phyloP scores from a whole-genome alignment of 2,888 invertebrate species.

The Helicoverpa assulta region DNA sequence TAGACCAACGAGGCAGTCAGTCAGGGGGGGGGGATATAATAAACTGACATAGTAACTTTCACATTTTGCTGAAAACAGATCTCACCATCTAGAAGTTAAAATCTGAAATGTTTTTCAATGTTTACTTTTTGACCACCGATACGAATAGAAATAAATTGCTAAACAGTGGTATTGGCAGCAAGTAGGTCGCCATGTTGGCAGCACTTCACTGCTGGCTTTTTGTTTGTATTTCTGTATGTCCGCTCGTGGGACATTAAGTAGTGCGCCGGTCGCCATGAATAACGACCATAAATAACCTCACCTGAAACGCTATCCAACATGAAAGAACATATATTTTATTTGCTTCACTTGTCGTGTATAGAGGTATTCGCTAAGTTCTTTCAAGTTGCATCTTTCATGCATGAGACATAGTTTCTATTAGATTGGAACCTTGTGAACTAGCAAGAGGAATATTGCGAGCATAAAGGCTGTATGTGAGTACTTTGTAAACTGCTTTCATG shows the following conservation, averaged over 20 bases:
- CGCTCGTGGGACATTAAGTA: constrained; percentile 25
- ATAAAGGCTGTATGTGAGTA: background rate
- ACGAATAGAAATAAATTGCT: constrained; percentile 13
- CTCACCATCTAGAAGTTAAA: too few species aligned
- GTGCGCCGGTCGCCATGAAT: constrained; percentile 17
- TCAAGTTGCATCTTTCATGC: background rate
- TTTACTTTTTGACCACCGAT: background rate
- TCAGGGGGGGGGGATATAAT: too few species aligned
- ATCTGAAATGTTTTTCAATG: too few species aligned
- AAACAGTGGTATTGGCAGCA: constrained; percentile 23
- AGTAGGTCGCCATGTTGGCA: constrained; percentile 34
- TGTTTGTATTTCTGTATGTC: constrained; percentile 2
- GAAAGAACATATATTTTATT: background rate
- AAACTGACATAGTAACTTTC: too few species aligned
- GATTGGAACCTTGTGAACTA: background rate
- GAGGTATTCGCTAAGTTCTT: background rate
- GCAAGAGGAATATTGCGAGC: background rate
- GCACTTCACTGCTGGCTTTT: constrained; percentile 8
- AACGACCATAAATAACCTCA: constrained; percentile 23
- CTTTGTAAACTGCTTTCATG: too few species aligned
- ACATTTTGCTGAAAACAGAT: too few species aligned
- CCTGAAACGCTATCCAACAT: constrained; percentile 1
- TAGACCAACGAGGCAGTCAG: too few species aligned
- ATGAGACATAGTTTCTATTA: background rate
- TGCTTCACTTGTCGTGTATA: background rate